phyloP scores from a whole-genome alignment of 2,888 invertebrate species.

The Yponomeuta malinellus region DNA sequence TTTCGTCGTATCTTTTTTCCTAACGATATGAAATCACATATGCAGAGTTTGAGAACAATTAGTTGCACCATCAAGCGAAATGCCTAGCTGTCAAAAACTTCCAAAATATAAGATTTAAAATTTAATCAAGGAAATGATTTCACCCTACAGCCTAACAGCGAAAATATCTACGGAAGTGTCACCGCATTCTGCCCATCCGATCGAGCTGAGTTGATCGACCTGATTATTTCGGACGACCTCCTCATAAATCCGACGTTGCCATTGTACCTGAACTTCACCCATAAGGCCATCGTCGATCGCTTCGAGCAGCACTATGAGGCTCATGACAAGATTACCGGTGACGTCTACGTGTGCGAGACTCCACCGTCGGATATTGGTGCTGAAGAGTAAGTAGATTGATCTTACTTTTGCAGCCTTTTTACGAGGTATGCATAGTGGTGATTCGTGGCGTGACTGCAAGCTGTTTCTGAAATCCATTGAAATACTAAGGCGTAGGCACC shows the following conservation, averaged over 20 bases:
- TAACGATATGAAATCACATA: too few species aligned
- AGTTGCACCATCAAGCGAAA: too few species aligned
- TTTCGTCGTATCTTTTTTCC: too few species aligned
- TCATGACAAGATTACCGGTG: constrained; percentile 87
- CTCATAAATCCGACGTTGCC: constrained; percentile 88
- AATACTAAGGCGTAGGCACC: too few species aligned
- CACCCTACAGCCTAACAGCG: constrained; percentile 82
- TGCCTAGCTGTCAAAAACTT: too few species aligned
- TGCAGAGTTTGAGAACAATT: too few species aligned
- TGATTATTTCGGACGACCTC: constrained; percentile 84
- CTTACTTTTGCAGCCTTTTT: background rate
- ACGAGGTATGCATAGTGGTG: background rate
- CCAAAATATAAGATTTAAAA: background rate
- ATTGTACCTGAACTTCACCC: constrained; percentile 90
- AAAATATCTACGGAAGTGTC: constrained; percentile 85
- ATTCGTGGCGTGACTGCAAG: background rate
- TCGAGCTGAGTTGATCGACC: constrained; percentile 81
- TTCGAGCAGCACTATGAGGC: constrained; percentile 80
- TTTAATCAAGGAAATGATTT: too few species aligned
- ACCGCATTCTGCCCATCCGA: constrained; percentile 90
- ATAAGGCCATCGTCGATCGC: constrained; percentile 85
- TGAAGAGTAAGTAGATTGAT: constrained; percentile 68
- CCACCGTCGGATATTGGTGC: constrained; percentile 75
- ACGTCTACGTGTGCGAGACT: constrained; percentile 84
- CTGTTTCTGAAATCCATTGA: background rate